Evolutionary conservation across 1,140 invertebrate species (phyloP), one percentile per base, ranked within the genome.

Genomic region (Papilio polytes): DNA sequence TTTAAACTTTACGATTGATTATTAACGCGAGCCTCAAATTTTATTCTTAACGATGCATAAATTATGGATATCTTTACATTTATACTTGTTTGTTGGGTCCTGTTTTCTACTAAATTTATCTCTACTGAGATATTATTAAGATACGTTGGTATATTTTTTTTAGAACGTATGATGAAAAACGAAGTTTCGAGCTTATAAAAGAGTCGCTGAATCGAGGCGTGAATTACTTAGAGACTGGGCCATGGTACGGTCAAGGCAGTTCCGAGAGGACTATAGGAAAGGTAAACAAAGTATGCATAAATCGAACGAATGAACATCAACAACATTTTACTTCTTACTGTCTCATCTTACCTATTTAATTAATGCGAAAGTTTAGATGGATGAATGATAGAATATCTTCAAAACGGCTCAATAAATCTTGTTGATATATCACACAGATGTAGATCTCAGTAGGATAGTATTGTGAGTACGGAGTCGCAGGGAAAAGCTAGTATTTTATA

Each of bases 151-250:
- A 63, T 78, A 26, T 79, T 46, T 92, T n/a, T 48, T 88, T 59
- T 82, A 94, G 93, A 80, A 77, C 74, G 15, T 92, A 85, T 80
- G 85, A 93, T 12, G 91, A 92, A 79, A 74, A 87, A 70, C 83
- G 82, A 4, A 81, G 96, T 26, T 96, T 97, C 78, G 89, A 96
- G 74, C 96, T 97, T 0, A 95, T 99, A 53, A 95, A 96, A 63
- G 94, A 97, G 84, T 97, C 97, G 6, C 92, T 99, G 20, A 97
- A 96, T 89, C 95, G 94, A 48, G 98, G 98, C 2, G 96, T 99
- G 22, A 99, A 99, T 95, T 98, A 98, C 84, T 97, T 99, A 76
- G 98, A 99, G 90, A 99, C 98, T 0, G 97, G 97, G 2, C 98
- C 98, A 0, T 99, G 97, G 96, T 99, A 99, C 91, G 98, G 98